Evolutionary conservation across 1,140 invertebrate species (phyloP).

Genomic region (Hirudo medicinalis): DNA sequence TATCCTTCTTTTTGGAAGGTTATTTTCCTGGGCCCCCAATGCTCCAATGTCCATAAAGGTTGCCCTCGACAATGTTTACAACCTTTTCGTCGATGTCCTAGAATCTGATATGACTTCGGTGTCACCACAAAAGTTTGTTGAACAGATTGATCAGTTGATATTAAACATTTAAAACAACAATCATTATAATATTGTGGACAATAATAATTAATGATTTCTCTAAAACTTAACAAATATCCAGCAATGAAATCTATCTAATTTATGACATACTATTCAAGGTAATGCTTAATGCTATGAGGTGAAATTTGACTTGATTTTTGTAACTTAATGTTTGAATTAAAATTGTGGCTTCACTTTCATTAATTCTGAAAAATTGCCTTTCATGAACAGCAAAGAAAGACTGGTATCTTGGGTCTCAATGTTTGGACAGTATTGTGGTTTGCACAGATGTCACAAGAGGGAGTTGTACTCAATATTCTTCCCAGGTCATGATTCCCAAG

Average conservation of each 20-base stretch:
- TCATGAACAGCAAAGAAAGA: not conserved
- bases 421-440: constrained; percentile 2
- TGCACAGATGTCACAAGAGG: not conserved
- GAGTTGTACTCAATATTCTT: constrained; percentile 4
- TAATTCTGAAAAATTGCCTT: too few relatives aligned
- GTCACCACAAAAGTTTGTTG: not conserved
- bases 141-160: too few relatives aligned
- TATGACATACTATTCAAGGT: too few relatives aligned
- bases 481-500: not conserved
- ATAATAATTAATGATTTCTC: too few relatives aligned
- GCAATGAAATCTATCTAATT: too few relatives aligned
- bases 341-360: too few relatives aligned
- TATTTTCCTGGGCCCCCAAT: constrained; percentile 48
- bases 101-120: not conserved
- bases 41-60: constrained; percentile 38
- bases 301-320: too few relatives aligned
- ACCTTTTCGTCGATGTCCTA: constrained; percentile 1
- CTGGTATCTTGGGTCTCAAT: constrained; percentile 7
- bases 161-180: too few relatives aligned
- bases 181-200: too few relatives aligned
- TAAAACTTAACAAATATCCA: too few relatives aligned
- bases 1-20: constrained; percentile 34
- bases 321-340: too few relatives aligned
- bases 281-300: too few relatives aligned
- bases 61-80: constrained; percentile 1